Percentiles rank a stretch among this genome's conserved stretches.
Conservation (phyloP, 2,888 invertebrate species). For the Lasioglossum vierecki region DNA sequence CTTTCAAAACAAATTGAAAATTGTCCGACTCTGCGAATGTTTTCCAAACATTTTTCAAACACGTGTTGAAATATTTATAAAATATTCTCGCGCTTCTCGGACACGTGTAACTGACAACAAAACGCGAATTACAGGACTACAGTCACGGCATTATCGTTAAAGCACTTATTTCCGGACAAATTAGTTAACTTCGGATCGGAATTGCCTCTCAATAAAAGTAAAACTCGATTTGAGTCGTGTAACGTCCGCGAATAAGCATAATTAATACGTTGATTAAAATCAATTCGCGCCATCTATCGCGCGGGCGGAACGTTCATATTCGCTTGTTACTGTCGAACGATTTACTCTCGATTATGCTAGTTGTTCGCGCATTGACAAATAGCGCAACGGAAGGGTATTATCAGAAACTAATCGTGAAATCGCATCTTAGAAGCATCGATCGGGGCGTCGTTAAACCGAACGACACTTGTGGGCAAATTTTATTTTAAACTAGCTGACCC, state of each 20-base stretch:
- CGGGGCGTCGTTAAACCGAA: too few species aligned
- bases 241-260: not conserved
- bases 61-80: not conserved
- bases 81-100: too few species aligned
- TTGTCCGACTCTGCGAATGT: not conserved
- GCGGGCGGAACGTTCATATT: not conserved
- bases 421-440: too few species aligned
- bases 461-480: too few species aligned
- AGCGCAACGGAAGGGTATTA: not conserved
- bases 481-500: too few species aligned
- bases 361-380: not conserved
- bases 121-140: not conserved
- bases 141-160: not conserved
- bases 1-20: not conserved
- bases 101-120: not conserved
- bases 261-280: not conserved
- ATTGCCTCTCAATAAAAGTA: not conserved
- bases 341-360: not conserved
- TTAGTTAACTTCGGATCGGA: not conserved
- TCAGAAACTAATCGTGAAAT: too few species aligned
- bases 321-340: not conserved
- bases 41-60: not conserved
- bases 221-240: not conserved
- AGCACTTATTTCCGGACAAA: not conserved
- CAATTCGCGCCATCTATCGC: not conserved